Evolutionary conservation across 2,797 vertebrate genomes (phyloP), one percentile per base, ranked within the genome.

Genomic region (Semotilus atromaculatus): DNA sequence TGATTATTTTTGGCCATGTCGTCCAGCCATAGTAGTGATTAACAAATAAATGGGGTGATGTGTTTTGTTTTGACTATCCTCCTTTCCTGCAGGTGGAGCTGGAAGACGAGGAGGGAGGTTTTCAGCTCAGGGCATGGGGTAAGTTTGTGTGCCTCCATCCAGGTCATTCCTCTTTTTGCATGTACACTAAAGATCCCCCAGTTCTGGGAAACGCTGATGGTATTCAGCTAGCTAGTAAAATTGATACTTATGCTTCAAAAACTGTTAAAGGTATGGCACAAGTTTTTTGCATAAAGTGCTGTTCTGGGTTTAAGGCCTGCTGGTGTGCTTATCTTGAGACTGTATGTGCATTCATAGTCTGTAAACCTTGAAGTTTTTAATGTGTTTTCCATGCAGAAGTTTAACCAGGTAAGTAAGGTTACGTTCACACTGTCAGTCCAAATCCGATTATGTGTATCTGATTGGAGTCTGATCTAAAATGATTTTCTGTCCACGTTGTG

Each of bases 91-190:
- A 96, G 95, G 95, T 88, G 95, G 95, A 80, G 95, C 97, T 90
- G 97, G 97, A 92, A 95, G 98, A 90, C 94, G 98, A 90, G 98
- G 97, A 88, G 97, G 98, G 93, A 95, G 98, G 86, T 99, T 99
- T 94, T 99, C 98, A 51, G 97, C 97, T 70, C 98, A 99, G 95
- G 98, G 98, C 93, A 99, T 99, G 98, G 98, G 98, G 98, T 99
- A 93, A 96, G 97, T 91, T 89, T 92, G 89, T 77, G 78, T 88
- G 77, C 87, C 88, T 75, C 85, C 26, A 86, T 80, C 87, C 91
- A 76, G 86, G 48, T 75, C 7, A 21, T 18, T 55, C 7, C 19
- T 34, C 23, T 64, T 67, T 60, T 60, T 45, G 73, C 92, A 94
- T 93, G 92, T 92, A 90, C 88, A 93, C 93, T 90, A 91, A 88